Base-by-base conservation (phyloP, 1,140 invertebrate genomes). In the Papilio polyxenes region DNA sequence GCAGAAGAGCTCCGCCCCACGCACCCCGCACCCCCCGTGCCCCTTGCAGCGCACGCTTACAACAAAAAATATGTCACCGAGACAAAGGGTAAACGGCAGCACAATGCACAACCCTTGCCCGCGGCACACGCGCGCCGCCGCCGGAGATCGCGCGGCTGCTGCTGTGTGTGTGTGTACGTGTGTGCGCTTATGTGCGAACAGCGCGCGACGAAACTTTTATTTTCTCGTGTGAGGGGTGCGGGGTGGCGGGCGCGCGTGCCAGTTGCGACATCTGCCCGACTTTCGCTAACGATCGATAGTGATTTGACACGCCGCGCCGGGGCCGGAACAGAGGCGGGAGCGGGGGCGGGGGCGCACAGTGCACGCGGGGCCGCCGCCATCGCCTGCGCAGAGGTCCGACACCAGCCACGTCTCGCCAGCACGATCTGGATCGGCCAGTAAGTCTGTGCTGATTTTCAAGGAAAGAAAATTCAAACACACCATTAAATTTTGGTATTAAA, bases 1-100 rank as follows among this genome's bases (percentile, higher is more conserved):
- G 51, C 51, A 44, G 40, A 44, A 44, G 4, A 7, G 40, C 40
- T 44, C 83, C 85, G 84, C 83, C 83, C 82, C 82, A 7, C 81
- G 76, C 80, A 77, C 31, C 85, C 72, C 75, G 83, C 62, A 81
- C 44, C 80, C 85, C 23, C 83, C 75, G 74, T 49, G 81, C 82
- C 62, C 87, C 31, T 80, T 81, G 83, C 82, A 83, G 81, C 83
- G 83, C 51, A 78, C 76, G 76, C 10, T 23, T 31, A 31, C 76
- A 13, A 78, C 86, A 85, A 89, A 83, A 84, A 84, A 83, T 83
- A 82, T 76, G 44, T 69, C 79, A 31, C 81, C 85, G 88, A 51
- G 80, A 72, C 56, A 65, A 76, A 80, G 81, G 81, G 77, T 78
- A 62, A 84, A 69, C 65, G 53, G 81, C 85, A 82, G 78, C 81